Evolutionary conservation across 2,113 vertebrate genomes (phyloP).

Genomic region (Aldabrachelys gigantea): DNA sequence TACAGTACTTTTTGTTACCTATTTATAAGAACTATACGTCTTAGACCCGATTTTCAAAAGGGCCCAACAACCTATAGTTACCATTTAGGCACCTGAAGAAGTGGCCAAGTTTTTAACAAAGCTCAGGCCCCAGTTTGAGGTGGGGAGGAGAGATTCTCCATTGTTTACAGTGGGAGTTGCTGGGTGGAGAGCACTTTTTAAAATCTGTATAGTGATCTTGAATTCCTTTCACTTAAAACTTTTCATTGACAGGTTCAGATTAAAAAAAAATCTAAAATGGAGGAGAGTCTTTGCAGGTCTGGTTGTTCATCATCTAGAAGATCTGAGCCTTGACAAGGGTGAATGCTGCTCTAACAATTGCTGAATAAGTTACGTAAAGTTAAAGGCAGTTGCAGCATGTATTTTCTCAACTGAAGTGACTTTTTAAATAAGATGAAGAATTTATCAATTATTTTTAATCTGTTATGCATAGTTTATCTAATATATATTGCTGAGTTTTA

Average conservation of each 20-base stretch:
- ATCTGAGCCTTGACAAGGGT: background rate
- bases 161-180: background rate
- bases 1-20: background rate
- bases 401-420: constrained; percentile 7
- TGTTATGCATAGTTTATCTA: background rate
- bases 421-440: background rate
- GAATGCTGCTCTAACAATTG: background rate
- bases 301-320: background rate
- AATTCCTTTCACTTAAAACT: background rate
- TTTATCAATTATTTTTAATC: background rate
- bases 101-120: background rate
- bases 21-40: background rate
- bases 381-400: background rate
- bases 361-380: background rate
- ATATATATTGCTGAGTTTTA: background rate
- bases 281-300: background rate
- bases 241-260: background rate
- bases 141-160: background rate
- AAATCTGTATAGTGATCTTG: background rate
- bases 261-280: background rate
- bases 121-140: background rate
- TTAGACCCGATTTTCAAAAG: background rate
- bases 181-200: background rate
- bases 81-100: background rate
- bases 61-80: too few relatives aligned